Evolutionary conservation across 2,888 invertebrate species (phyloP), one percentile per base, ranked within the genome.

Genomic region (Apamea anceps): DNA sequence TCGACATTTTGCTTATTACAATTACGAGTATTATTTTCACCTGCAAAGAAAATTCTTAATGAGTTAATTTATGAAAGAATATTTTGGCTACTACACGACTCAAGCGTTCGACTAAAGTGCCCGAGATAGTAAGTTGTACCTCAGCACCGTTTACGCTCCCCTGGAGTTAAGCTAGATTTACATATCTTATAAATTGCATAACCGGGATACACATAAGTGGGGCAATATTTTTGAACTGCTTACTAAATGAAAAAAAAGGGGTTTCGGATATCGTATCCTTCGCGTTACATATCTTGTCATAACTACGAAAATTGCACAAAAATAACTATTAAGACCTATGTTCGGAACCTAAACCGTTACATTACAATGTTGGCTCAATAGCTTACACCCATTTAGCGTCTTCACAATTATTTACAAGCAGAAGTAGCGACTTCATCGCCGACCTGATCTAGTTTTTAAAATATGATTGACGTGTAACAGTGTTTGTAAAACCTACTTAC

Each of bases 151-250:
- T 68, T 32, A 51, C n/a, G 37, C 28, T 3, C 25, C 68, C 12
- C 18, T 42, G 7, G 45, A 51, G 37, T 70, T 32, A 21, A 12
- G 42, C 68, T 72, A 45, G 32, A 85, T 84, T 82, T 79, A 84
- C 72, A 79, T 63, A 70, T 68, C 45, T 13, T 54, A 66, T 79
- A 84, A 65, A 84, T 72, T 70, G 37, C 57, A 51, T 63, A 51
- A 57, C 10, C 18, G 28, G 6, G 48, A 84, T 67, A 60, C 57
- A 57, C 15, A 25, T 45, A 67, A 28, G 63, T 42, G 63, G 37
- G 68, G 57, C 51, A n/a, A 60, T 79, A 73, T 70, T 72, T 71
- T 42, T 28, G 10, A 48, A 66, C 32, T 62, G 68, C 65, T 68
- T 42, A 32, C 18, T 57, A 0, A 72, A 72, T 45, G 8, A 48